A percentile compares a stretch with the other conserved stretches of the same genome.
These are phyloP conservation scores for Heliothis subflexa DNA, from an alignment of 1,140 invertebrate genomes.

Conservation along the genomic window DNA sequence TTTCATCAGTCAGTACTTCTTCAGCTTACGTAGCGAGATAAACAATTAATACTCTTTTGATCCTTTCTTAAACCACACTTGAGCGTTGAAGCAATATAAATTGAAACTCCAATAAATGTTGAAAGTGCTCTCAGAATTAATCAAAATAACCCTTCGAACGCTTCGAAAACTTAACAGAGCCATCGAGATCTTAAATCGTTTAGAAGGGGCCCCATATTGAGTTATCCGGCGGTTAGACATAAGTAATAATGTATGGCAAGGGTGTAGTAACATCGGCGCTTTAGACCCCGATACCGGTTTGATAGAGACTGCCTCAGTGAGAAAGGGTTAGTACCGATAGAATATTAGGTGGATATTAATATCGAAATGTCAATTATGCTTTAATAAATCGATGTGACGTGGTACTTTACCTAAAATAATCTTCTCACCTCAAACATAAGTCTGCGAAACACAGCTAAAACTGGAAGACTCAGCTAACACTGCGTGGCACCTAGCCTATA, in stretches of 20 bases:
- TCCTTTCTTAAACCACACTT: conserved; percentile 29
- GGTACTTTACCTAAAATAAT: neutral
- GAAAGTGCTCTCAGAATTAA: conserved; percentile 51
- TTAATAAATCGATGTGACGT: conserved; percentile 6
- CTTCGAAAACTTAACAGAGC: conserved; percentile 53
- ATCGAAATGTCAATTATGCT: conserved; percentile 17
- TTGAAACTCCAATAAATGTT: conserved; percentile 44
- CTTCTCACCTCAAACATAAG: neutral
- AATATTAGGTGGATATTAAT: conserved; percentile 47
- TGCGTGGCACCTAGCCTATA: neutral
- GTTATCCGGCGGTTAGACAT: conserved; percentile 56
- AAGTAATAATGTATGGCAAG: conserved; percentile 61
- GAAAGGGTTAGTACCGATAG: conserved; percentile 54
- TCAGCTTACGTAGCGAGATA: conserved; percentile 2
- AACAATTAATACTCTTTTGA: conserved; percentile 34
- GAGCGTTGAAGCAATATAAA: conserved; percentile 31
- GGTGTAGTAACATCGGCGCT: conserved; percentile 48
- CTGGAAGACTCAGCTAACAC: neutral
- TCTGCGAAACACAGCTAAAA: neutral
- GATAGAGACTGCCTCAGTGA: conserved; percentile 47
- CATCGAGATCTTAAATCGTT: conserved; percentile 60
- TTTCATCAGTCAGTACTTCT: neutral
- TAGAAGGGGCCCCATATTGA: conserved; percentile 58
- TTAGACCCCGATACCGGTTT: conserved; percentile 47
- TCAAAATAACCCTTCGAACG: conserved; percentile 52